Evolutionary conservation across 2,797 vertebrate genomes (phyloP).

Genomic region (Trachurus trachurus): DNA sequence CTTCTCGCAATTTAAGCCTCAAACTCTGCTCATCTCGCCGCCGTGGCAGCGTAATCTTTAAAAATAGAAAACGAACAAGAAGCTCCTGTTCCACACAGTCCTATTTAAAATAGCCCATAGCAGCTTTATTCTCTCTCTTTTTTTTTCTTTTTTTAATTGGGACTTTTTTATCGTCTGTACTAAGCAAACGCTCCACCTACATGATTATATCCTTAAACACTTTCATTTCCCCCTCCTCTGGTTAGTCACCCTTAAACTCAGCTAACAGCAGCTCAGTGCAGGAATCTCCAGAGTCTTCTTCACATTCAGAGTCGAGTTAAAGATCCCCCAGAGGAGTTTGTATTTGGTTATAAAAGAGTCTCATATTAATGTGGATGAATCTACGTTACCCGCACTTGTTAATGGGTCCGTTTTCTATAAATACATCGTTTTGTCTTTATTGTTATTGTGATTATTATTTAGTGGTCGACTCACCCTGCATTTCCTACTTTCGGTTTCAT

Average conservation of each 20-base stretch:
- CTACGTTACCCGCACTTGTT: no score
- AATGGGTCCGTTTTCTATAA: no score
- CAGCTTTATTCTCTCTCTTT: slow-evolving; percentile 47
- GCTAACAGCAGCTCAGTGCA: not conserved
- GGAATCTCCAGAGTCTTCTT: not conserved
- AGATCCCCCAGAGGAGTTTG: no score
- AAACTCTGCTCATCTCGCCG: not conserved
- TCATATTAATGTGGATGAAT: no score
- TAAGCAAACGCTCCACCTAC: slow-evolving; percentile 50
- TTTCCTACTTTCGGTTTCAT: no score
- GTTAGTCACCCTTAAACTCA: slow-evolving; percentile 16
- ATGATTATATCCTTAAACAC: slow-evolving; percentile 61
- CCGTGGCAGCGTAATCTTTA: slow-evolving; percentile 19
- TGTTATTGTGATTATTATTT: no score
- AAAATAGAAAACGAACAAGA: slow-evolving; percentile 39
- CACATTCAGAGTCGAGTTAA: not conserved
- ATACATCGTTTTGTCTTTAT: no score
- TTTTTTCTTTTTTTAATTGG: slow-evolving; percentile 32
- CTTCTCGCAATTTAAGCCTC: slow-evolving; percentile 9
- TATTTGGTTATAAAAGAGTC: no score
- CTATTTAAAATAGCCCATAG: slow-evolving; percentile 44
- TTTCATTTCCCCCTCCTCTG: slow-evolving; percentile 15
- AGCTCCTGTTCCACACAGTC: slow-evolving; percentile 17
- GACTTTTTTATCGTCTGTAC: slow-evolving; percentile 59
- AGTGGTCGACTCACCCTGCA: no score